phyloP scores from a whole-genome alignment of 1,140 invertebrate genomes.

The Drosophila pachea region DNA sequence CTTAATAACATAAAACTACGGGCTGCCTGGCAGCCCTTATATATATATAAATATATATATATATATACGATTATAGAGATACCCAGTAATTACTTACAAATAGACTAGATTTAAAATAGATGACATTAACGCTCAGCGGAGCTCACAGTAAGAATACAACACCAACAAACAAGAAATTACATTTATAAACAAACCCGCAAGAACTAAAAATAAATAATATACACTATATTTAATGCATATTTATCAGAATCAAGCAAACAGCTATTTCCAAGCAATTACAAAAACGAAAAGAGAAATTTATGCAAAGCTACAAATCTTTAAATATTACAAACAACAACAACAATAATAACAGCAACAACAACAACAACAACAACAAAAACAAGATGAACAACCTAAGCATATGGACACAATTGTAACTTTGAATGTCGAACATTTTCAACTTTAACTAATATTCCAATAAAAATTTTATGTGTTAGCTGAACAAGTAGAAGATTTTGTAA shows the following conservation, averaged over 20 bases:
- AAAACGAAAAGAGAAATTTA: conserved; percentile 43
- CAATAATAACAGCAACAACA: no score
- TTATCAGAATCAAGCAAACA: conserved; percentile 21
- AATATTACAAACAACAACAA: conserved; percentile 44
- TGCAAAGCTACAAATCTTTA: conserved; percentile 64
- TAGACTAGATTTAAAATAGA: conserved; percentile 47
- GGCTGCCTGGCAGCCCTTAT: no score
- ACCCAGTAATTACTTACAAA: conserved; percentile 16
- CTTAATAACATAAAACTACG: conserved; percentile 21
- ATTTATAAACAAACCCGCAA: conserved; percentile 28
- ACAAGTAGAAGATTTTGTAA: conserved; percentile 1
- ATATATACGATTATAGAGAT: conserved; percentile 4
- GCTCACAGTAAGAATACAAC: conserved; percentile 72
- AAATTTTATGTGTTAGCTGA: conserved; percentile 66
- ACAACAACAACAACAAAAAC: no score
- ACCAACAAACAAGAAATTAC: conserved; percentile 40
- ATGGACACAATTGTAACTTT: conserved; percentile 65
- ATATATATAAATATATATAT: conserved; percentile 1
- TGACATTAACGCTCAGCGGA: conserved; percentile 32
- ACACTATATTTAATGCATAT: conserved; percentile 27
- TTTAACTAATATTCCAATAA: conserved; percentile 70
- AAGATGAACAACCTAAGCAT: conserved; percentile 25
- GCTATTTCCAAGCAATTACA: conserved; percentile 27
- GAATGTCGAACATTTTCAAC: conserved; percentile 71
- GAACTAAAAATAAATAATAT: conserved; percentile 9